Conservation (phyloP, 92 coral and sea anemone species). For the Porites rus region DNA sequence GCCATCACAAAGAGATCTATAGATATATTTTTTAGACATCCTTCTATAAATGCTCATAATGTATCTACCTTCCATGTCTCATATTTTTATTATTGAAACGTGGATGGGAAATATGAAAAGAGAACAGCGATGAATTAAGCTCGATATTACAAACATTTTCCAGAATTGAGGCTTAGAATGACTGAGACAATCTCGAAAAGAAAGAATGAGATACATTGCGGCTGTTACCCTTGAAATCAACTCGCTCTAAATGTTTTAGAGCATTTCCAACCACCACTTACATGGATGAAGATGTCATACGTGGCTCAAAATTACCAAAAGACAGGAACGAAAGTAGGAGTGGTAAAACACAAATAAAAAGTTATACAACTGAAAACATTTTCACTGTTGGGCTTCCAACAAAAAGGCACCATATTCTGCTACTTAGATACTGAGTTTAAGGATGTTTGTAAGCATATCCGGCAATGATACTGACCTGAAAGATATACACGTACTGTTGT, state of each 20-base stretch:
- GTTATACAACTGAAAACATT: too few relatives aligned
- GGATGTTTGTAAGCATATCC: not conserved
- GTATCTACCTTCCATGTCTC: too few relatives aligned
- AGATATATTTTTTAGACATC: not conserved
- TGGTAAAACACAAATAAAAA: too few relatives aligned
- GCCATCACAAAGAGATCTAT: slow-evolving; percentile 87
- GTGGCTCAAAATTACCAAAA: too few relatives aligned
- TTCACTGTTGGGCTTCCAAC: too few relatives aligned
- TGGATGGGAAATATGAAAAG: not conserved
- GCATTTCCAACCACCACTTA: too few relatives aligned
- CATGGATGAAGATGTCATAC: not conserved
- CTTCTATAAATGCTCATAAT: too few relatives aligned
- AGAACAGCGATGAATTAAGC: not conserved
- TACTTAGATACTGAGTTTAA: too few relatives aligned
- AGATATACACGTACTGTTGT: slow-evolving; percentile 69
- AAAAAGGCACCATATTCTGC: too few relatives aligned
- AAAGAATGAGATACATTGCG: not conserved
- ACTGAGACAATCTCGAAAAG: not conserved
- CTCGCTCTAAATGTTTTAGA: not conserved
- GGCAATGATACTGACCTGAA: slow-evolving; percentile 59
- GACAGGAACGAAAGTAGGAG: too few relatives aligned
- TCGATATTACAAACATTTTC: not conserved
- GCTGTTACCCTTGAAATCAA: not conserved
- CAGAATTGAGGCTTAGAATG: not conserved
- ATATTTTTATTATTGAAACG: too few relatives aligned